phyloP scores from a whole-genome alignment of 1,140 invertebrate genomes.

The Conus ventricosus region DNA sequence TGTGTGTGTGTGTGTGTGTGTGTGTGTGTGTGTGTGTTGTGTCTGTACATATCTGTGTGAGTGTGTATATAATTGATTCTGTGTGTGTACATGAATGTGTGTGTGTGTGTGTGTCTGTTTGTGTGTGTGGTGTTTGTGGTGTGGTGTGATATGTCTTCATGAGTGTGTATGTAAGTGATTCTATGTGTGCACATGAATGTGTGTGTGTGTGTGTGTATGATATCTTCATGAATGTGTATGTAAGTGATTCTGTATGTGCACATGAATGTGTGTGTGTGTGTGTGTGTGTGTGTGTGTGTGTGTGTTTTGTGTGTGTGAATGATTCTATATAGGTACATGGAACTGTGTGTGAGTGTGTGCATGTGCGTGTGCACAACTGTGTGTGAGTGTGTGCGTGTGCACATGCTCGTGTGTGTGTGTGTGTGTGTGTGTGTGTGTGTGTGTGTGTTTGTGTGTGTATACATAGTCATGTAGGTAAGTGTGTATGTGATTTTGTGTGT shows the following conservation, averaged over 20 bases:
- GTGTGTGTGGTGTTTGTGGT: too few species aligned
- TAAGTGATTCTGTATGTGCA: neutral
- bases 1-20: neutral
- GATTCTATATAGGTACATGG: neutral
- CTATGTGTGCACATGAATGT: slow-evolving; percentile 1
- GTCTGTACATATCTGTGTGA: neutral
- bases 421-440: neutral
- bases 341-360: too few species aligned
- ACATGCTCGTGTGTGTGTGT: neutral
- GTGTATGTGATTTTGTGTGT: neutral
- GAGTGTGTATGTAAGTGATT: neutral
- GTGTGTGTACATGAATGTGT: neutral
- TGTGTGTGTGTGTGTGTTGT: neutral
- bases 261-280: neutral
- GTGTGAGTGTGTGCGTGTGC: neutral
- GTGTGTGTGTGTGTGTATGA: slow-evolving; percentile 1
- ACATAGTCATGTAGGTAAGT: neutral
- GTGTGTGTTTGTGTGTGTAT: neutral
- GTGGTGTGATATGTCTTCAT: neutral
- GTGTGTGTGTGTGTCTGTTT: neutral
- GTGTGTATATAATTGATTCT: neutral
- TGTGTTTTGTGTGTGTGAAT: neutral
- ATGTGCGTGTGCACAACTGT: too few species aligned
- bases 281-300: neutral
- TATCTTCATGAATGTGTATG: neutral